Evolutionary conservation across 2,113 vertebrate species (phyloP), one percentile per base, ranked within the genome.

Genomic region (Mystacornis crossleyi): DNA sequence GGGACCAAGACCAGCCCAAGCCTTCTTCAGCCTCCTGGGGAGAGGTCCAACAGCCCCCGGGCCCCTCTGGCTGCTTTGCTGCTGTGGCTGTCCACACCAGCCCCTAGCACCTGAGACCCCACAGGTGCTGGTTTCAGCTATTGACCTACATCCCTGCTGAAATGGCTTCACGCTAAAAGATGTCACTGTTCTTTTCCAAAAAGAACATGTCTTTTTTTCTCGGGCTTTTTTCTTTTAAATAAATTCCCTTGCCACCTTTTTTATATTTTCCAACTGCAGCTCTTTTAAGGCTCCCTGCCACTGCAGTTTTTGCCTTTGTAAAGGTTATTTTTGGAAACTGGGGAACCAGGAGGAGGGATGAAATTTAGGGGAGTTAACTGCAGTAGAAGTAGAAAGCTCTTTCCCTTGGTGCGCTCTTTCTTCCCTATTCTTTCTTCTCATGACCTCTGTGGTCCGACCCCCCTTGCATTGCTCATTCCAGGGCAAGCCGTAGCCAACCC

Each of bases 251-350:
- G 34, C 45, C 24, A 84, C 47, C 43, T 83, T 95, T 95, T 94
- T 77, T 89, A 50, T 71, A 23, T 95, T 91, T 97, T 95, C 21
- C 47, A 70, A 36, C 79, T 80, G 71, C 86, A 89, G 75, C 40
- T 93, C 85, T 85, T 92, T 74, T 18, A 82, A 96, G 55, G 55
- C 75, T 92, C 42, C 23, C 38, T 90, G 61, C 77, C 88, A 89
- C 70, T 86, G 53, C 95, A 90, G 64, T 65, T 90, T 77, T 89
- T 81, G 64, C 57, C 65, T 93, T 89, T 96, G 61, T 93, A 47
- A 64, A 40, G 55, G 43, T 90, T 97, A 91, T 93, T 97, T 96
- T 75, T 88, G 89, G 92, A 96, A 96, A 81, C 86, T 34, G 74
- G 82, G 92, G 74, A 91, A 93, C 73, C 80, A 54, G 91, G 85